Evolutionary conservation across 2,888 invertebrate genomes (phyloP).

Genomic region (Endotricha flammealis): DNA sequence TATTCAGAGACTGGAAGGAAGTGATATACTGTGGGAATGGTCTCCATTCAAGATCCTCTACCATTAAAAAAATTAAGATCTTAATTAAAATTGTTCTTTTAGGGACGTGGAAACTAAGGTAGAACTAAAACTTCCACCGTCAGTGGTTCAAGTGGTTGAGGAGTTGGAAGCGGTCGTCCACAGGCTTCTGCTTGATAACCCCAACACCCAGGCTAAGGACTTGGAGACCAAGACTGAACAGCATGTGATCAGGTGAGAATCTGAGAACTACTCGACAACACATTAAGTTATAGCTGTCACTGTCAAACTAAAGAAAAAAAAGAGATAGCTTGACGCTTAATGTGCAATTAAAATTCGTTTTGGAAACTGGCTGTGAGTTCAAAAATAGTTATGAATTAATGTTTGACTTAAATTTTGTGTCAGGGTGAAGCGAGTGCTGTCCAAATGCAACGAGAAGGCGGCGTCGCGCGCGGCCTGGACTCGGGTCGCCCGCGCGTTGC

Average conservation of each 20-base stretch:
- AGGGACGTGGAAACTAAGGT: constrained; percentile 51
- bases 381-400: too few species aligned
- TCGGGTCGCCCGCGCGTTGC: constrained; percentile 37
- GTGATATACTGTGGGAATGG: too few species aligned
- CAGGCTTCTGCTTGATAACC: constrained; percentile 26
- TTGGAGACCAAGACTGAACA: constrained; percentile 35
- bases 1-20: too few species aligned
- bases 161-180: constrained; percentile 38
- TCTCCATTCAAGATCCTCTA: too few species aligned
- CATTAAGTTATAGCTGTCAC: too few species aligned
- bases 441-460: constrained; percentile 17
- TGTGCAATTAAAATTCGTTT: too few species aligned
- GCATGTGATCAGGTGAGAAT: constrained; percentile 35
- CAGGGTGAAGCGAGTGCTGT: constrained; percentile 40
- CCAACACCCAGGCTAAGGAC: constrained; percentile 27
- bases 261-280: too few species aligned
- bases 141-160: constrained; percentile 37
- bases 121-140: constrained; percentile 43
- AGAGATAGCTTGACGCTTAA: too few species aligned
- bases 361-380: too few species aligned
- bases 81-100: too few species aligned
- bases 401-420: background rate
- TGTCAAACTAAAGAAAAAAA: too few species aligned
- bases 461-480: constrained; percentile 32
- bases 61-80: too few species aligned